Evolutionary conservation across 2,888 invertebrate genomes (phyloP).

Genomic region (Epirrhoe alternata): DNA sequence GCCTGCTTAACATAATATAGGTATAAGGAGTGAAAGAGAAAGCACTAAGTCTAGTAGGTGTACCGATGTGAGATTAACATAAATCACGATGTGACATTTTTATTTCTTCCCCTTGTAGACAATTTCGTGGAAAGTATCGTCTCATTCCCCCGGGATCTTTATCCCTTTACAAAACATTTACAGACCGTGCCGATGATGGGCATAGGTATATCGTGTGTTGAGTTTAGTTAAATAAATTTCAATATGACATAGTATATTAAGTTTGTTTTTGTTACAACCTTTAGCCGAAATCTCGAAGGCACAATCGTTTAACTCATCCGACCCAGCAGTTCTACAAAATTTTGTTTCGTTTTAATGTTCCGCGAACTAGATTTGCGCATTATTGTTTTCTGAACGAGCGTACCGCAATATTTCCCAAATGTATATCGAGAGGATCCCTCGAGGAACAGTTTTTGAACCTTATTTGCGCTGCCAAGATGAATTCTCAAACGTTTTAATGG

Average conservation of each 20-base stretch:
- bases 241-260: conserved; percentile 31
- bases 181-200: conserved; percentile 25
- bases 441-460: conserved; percentile 66
- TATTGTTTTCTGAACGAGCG: conserved; percentile 61
- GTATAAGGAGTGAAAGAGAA: conserved; percentile 48
- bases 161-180: conserved; percentile 39
- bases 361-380: conserved; percentile 55
- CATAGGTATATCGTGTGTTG: conserved; percentile 15
- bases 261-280: conserved; percentile 32
- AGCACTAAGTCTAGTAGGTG: conserved; percentile 49
- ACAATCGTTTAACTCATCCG: conserved; percentile 40
- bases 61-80: conserved; percentile 53
- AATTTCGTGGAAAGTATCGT: conserved; percentile 46
- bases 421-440: conserved; percentile 64
- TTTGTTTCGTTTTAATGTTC: conserved; percentile 50
- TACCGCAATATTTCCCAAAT: conserved; percentile 65
- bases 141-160: conserved; percentile 37
- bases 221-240: not conserved
- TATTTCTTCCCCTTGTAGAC: conserved; percentile 49
- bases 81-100: conserved; percentile 50
- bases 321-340: conserved; percentile 39
- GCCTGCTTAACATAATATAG: conserved; percentile 56
- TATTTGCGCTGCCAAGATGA: conserved; percentile 60
- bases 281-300: conserved; percentile 38
- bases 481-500: conserved; percentile 59